phyloP scores from a whole-genome alignment of 1,140 invertebrate genomes.

The Diabrotica virgifera region DNA sequence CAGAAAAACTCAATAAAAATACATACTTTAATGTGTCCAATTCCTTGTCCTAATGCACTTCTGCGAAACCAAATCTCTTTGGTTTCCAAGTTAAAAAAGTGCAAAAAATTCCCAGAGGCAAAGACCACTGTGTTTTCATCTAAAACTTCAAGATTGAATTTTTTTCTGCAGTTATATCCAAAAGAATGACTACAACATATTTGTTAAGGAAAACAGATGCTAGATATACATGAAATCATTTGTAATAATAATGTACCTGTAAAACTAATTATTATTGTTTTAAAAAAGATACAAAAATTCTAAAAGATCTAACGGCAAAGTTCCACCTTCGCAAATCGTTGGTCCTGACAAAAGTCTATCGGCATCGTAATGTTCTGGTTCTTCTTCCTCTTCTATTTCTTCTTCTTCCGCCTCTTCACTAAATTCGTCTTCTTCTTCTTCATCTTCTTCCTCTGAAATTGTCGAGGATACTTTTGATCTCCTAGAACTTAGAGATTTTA shows the following conservation, averaged over 20 bases:
- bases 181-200: conserved; percentile 66
- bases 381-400: conserved; percentile 30
- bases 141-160: conserved; percentile 74
- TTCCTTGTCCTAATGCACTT: conserved; percentile 69
- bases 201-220: conserved; percentile 16
- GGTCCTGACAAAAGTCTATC: conserved; percentile 44
- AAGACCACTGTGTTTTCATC: conserved; percentile 72
- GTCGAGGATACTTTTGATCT: background rate
- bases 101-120: conserved; percentile 75
- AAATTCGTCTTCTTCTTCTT: conserved; percentile 7
- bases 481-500: background rate
- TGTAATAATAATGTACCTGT: background rate
- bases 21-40: conserved; percentile 73
- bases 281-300: conserved; percentile 45
- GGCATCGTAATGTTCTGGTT: conserved; percentile 36
- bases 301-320: conserved; percentile 43
- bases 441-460: conserved; percentile 5
- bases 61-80: conserved; percentile 65
- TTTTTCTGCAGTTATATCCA: conserved; percentile 80
- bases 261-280: background rate
- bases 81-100: conserved; percentile 69
- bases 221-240: too few species aligned
- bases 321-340: conserved; percentile 35
- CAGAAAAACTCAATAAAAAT: background rate
- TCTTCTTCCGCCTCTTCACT: conserved; percentile 32